Base-by-base conservation (phyloP, 2,113 vertebrate genomes). In the Microtus ochrogaster region DNA sequence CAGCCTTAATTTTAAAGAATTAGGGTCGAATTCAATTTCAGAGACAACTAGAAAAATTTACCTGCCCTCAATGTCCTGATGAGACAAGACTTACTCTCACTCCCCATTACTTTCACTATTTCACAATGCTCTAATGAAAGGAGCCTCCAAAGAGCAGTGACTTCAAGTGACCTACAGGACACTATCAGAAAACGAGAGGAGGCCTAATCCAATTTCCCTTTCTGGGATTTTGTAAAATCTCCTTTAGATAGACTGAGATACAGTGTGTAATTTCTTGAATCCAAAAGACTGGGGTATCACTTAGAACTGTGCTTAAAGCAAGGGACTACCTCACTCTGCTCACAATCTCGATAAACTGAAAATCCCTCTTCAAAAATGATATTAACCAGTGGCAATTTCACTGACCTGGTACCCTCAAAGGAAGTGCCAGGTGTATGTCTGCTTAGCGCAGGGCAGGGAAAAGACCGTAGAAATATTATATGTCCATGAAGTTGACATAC, bases 161-260 rank as follows among this genome's bases (percentile, higher is more conserved):
- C 65, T 91, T 66, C 74, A 58, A 55, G 55, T 83, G 85, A 91
- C 91, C 96, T 92, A 87, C 21, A 89, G 39, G 83, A 44, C 44
- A 41, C 14, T 47, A 19, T 63, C 13, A 49, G 5, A 79, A n/a
- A 73, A 73, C 22, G 33, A 74, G 9, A 92, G 16, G 24, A 93
- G 6, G 7, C 44, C 47, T 88, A 79, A 66, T 63, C 13, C 52
- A 22, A 39, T 92, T 74, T 81, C 19, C 49, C 22, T 39, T 88
- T 91, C 73, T 89, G 65, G 24, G 49, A 90, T 93, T 77, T 92
- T 83, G 49, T 89, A n/a, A 94, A 82, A 86, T 96, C 90, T 92
- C 10, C 36, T 97, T 93, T 79, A 24, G 41, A 47, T 47, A 68
- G 39, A 68, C 39, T 24, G 19, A 21, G 3, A 1, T 14, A 81